Conservation (phyloP, 2,797 vertebrate genomes). For the Triplophysa bombifrons region DNA sequence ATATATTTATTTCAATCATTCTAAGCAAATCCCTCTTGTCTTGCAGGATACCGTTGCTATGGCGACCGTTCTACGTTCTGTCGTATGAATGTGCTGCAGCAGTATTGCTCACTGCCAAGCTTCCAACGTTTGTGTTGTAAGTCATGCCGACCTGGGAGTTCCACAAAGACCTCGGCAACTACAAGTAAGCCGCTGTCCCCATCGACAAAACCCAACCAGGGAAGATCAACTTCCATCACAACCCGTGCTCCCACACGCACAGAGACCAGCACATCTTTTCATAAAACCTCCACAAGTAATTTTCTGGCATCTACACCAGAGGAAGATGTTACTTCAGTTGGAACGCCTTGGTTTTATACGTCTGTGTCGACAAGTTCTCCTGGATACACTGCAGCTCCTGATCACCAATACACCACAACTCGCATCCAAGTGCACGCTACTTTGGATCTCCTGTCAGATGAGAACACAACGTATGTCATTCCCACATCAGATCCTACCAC, state of each 20-base stretch:
- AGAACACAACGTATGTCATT: constrained; percentile 13
- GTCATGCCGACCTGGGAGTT: constrained; percentile 78
- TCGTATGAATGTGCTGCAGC: constrained; percentile 87
- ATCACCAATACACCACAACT: constrained; percentile 51
- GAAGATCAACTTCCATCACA: constrained; percentile 37
- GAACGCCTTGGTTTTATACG: constrained; percentile 22
- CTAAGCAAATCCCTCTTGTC: constrained; percentile 76
- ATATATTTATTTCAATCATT: constrained; percentile 50
- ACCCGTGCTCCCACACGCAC: constrained; percentile 39
- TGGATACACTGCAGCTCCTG: constrained; percentile 35
- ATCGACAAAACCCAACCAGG: constrained; percentile 15
- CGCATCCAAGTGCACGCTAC: constrained; percentile 32
- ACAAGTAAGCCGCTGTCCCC: constrained; percentile 41
- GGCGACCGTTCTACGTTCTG: constrained; percentile 94
- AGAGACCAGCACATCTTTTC: constrained; percentile 24
- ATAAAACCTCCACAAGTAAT: constrained; percentile 11
- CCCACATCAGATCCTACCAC: neutral
- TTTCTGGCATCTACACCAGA: neutral
- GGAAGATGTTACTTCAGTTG: neutral
- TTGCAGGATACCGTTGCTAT: constrained; percentile 89
- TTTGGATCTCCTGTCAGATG: constrained; percentile 42
- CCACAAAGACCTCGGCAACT: constrained; percentile 39
- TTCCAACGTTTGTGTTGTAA: constrained; percentile 92
- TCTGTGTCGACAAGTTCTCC: constrained; percentile 7
- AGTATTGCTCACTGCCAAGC: constrained; percentile 87